These are phyloP conservation scores for Agrilus biguttatus DNA, from an alignment of 2,888 invertebrate species.

Conservation along the genomic window DNA sequence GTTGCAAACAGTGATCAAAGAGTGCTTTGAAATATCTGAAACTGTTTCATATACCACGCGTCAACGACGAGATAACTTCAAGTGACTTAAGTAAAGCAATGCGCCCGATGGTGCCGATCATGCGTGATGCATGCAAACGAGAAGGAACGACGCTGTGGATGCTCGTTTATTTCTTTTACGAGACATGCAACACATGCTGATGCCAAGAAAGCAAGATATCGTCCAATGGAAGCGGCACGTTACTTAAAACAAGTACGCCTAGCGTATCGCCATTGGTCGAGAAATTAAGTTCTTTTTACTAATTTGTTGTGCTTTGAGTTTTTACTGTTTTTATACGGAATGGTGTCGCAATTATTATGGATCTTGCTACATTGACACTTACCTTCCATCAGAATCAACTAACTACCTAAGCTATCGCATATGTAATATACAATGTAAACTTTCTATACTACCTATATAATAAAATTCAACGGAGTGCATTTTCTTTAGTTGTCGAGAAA, in stretches of 20 bases:
- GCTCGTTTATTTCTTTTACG: background rate
- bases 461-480: too few relatives aligned
- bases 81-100: background rate
- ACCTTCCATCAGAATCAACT: too few relatives aligned
- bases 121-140: background rate
- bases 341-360: too few relatives aligned
- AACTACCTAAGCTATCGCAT: too few relatives aligned
- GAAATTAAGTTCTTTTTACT: slow-evolving; percentile 6
- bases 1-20: slow-evolving; percentile 23
- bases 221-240: slow-evolving; percentile 7
- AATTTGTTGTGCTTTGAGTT: slow-evolving; percentile 6
- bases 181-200: slow-evolving; percentile 6
- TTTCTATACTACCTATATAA: too few relatives aligned
- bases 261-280: slow-evolving; percentile 6
- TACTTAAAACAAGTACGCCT: slow-evolving; percentile 9
- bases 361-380: too few relatives aligned
- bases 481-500: too few relatives aligned
- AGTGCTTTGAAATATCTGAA: slow-evolving; percentile 22
- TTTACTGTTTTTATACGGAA: background rate
- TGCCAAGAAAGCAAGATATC: slow-evolving; percentile 9
- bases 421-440: too few relatives aligned
- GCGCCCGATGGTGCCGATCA: slow-evolving; percentile 1
- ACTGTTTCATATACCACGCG: slow-evolving; percentile 19
- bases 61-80: slow-evolving; percentile 8
- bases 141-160: background rate